Base-by-base conservation (phyloP, 2,797 vertebrate species). In the Takifugu rubripes region DNA sequence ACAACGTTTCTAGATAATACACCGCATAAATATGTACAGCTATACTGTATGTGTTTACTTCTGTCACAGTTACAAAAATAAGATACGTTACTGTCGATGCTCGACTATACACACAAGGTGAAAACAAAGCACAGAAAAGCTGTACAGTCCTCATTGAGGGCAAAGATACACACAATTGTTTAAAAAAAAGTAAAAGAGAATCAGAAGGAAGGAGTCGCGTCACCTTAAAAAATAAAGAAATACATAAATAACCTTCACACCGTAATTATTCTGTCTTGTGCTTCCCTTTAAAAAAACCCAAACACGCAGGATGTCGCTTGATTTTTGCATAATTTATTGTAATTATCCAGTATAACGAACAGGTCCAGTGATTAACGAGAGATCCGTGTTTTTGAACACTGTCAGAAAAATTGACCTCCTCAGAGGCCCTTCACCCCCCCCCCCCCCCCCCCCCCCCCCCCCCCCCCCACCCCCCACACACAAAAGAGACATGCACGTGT, bases 71-170 rank as follows among this genome's bases (percentile, higher is more conserved):
- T 93, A 92, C 88, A 92, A 92, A 90, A 93, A 92, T 92, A 92
- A 92, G 84, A 87, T 91, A 90, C 90, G 66, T 81, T 91, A 91
- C 90, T 87, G 83, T 90, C 90, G 88, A 87, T 92, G 93, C 85
- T 77, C 84, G 81, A 93, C 90, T 91, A 83, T 88, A 90, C 84
- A 93, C 92, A 93, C 86, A 82, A 88, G 90, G 89, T 90, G 89
- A 91, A 90, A 88, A 88, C 69, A 78, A 81, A 85, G 89, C 91
- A 94, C 91, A 91, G 90, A 90, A 89, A 86, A 86, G 84, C 86
- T 91, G 93, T 93, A 91, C 88, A 94, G 92, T 97, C 94, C 94
- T 97, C 94, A 96, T 86, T 96, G 96, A 97, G 95, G 94, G 93
- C 91, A 97, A 90, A 92, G 92, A 93, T 93, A 92, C 90, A 90